phyloP scores from a whole-genome alignment of 2,797 vertebrate genomes.

The Anabacerthia variegaticeps region DNA sequence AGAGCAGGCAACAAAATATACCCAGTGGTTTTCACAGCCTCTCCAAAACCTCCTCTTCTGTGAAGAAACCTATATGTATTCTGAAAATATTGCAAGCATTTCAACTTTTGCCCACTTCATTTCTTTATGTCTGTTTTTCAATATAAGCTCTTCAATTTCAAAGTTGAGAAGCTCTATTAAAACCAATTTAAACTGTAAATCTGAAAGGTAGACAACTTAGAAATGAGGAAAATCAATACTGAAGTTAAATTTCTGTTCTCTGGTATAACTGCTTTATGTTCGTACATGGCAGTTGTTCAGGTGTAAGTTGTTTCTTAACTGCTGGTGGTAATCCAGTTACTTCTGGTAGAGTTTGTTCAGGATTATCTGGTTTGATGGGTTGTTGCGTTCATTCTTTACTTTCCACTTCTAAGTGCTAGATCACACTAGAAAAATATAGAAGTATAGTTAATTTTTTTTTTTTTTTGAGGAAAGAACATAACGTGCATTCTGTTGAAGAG shows the following conservation, averaged over 20 bases:
- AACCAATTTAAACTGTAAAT: not conserved
- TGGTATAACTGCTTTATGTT: not conserved
- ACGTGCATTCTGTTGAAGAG: not conserved
- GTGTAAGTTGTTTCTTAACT: not conserved
- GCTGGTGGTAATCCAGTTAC: not conserved
- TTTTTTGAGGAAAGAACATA: not conserved
- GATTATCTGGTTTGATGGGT: not conserved
- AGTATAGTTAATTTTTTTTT: not conserved
- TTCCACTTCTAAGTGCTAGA: not conserved
- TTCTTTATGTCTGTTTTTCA: not conserved
- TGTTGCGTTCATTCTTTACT: not conserved
- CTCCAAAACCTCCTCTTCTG: not conserved
- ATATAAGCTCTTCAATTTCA: not conserved
- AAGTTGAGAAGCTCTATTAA: not conserved
- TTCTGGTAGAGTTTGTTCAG: not conserved
- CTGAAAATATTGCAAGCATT: not conserved
- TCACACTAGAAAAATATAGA: not conserved
- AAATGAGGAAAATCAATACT: not conserved
- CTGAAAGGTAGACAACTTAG: not conserved
- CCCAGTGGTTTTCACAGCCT: not conserved
- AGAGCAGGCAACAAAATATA: not conserved
- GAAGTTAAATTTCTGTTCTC: not conserved
- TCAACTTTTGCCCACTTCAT: not conserved
- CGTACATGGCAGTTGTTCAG: not conserved
- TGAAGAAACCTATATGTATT: not conserved